phyloP scores from a whole-genome alignment of 1,140 invertebrate species.

The Pogonomyrmex barbatus region DNA sequence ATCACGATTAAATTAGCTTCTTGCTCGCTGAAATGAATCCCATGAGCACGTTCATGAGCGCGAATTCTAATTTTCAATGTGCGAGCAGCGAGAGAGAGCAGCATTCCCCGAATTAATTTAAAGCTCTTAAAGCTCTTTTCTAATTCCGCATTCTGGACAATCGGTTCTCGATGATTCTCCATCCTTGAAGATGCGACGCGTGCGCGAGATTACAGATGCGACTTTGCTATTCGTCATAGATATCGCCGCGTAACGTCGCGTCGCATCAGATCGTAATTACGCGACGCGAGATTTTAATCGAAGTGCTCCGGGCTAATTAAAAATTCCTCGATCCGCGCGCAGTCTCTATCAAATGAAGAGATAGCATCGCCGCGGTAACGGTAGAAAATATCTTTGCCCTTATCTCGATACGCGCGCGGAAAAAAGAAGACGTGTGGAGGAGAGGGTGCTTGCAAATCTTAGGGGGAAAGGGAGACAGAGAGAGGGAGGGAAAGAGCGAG shows the following conservation, averaged over 20 bases:
- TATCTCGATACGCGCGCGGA: slow-evolving; percentile 53
- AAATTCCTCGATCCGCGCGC: slow-evolving; percentile 77
- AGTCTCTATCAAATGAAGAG: slow-evolving; percentile 78
- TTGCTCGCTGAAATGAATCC: neutral
- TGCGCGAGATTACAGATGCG: neutral
- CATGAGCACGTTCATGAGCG: neutral
- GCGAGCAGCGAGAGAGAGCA: neutral
- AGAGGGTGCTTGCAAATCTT: slow-evolving; percentile 18
- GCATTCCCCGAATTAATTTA: too few species aligned
- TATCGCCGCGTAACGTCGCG: slow-evolving; percentile 73
- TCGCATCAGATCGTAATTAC: slow-evolving; percentile 82
- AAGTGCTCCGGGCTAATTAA: slow-evolving; percentile 79
- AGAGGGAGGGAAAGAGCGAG: neutral
- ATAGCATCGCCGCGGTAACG: slow-evolving; percentile 80
- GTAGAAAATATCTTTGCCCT: slow-evolving; percentile 78
- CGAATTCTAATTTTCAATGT: neutral
- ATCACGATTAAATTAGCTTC: neutral
- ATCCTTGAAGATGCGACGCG: neutral
- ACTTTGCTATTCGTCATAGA: neutral
- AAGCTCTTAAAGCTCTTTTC: neutral
- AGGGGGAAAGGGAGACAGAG: too few species aligned
- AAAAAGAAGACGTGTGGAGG: slow-evolving; percentile 44
- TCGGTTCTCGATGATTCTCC: neutral
- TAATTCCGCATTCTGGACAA: neutral
- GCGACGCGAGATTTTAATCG: slow-evolving; percentile 82